These are phyloP conservation scores for Carcharodon carcharias DNA, from an alignment of 2,797 vertebrate species.

Conservation along the genomic window DNA sequence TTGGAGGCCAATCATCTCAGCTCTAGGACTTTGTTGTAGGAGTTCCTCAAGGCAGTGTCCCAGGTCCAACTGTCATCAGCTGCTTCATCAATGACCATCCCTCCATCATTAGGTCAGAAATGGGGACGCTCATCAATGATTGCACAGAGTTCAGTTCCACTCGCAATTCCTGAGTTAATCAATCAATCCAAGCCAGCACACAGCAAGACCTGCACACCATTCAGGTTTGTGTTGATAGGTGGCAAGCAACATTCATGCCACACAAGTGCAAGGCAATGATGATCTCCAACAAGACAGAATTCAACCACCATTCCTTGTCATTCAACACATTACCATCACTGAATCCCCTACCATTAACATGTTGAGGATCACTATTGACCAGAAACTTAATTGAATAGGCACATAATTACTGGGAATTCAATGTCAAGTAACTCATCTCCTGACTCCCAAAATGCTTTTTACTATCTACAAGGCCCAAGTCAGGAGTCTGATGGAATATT, in stretches of 20 bases:
- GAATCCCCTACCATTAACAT: not conserved
- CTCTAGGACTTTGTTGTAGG: not conserved
- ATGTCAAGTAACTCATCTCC: not conserved
- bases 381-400: not conserved
- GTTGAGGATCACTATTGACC: not conserved
- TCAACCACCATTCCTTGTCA: not conserved
- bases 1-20: not conserved
- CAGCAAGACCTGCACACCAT: not conserved
- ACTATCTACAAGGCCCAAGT: not conserved
- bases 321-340: not conserved
- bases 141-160: not conserved
- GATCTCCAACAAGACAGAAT: not conserved
- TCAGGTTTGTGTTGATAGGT: not conserved
- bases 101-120: not conserved
- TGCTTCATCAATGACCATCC: not conserved
- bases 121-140: not conserved
- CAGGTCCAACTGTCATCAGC: not conserved
- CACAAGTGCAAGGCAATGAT: not conserved
- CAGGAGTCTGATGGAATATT: not conserved
- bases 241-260: not conserved
- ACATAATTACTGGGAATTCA: not conserved
- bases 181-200: not conserved
- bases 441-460: not conserved
- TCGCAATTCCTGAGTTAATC: not conserved
- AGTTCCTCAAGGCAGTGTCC: not conserved